These are phyloP conservation scores for Trichogramma pretiosum DNA, from an alignment of 1,140 invertebrate species.

Conservation along the genomic window DNA sequence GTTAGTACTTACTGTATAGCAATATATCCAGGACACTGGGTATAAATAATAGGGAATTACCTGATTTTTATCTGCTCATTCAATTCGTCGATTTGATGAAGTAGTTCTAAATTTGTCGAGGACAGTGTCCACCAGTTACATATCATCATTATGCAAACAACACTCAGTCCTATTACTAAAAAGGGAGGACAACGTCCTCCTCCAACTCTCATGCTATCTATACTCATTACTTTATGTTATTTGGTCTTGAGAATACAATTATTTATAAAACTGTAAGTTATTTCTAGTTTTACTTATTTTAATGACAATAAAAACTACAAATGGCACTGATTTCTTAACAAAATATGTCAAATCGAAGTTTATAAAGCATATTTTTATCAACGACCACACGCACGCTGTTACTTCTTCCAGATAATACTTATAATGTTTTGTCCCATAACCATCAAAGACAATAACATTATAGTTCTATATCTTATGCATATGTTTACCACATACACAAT, in stretches of 20 bases:
- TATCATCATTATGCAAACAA: constrained; percentile 41
- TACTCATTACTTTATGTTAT: constrained; percentile 35
- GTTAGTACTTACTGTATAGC: too few species aligned
- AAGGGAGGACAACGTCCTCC: constrained; percentile 45
- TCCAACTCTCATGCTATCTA: constrained; percentile 46
- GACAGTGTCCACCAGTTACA: constrained; percentile 48
- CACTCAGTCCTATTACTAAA: constrained; percentile 37
- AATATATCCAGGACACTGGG: too few species aligned
- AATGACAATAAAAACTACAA: too few species aligned
- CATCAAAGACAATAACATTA: too few species aligned
- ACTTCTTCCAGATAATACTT: too few species aligned
- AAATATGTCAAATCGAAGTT: too few species aligned
- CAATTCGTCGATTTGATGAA: constrained; percentile 43
- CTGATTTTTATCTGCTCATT: constrained; percentile 44
- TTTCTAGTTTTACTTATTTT: background rate
- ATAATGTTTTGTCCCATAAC: too few species aligned
- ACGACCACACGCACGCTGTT: too few species aligned
- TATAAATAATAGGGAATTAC: constrained; percentile 23
- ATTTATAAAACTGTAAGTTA: background rate
- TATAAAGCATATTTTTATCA: too few species aligned
- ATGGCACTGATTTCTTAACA: too few species aligned
- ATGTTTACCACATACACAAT: too few species aligned
- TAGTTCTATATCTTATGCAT: too few species aligned
- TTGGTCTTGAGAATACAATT: background rate
- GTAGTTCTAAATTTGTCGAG: constrained; percentile 43